Base-by-base conservation (phyloP, 1,140 invertebrate species). In the Tetraneura akinire region DNA sequence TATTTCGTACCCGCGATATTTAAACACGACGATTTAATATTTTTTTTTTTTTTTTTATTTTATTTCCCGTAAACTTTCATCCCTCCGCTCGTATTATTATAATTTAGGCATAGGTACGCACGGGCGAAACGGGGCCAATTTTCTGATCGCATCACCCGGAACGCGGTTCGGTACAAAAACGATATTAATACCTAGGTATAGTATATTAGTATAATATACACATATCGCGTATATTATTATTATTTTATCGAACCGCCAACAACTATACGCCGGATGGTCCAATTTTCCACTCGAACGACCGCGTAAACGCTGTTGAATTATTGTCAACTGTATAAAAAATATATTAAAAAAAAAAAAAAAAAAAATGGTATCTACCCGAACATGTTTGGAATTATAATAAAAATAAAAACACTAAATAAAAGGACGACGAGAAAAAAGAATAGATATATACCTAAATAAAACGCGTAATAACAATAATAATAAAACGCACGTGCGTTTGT, bases 221-320 rank as follows among this genome's bases (percentile, higher is more conserved):
- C 13, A 18, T 21, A 11, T 21, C 13, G 26, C 9, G 9, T 6
- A 53, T 16, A n/a, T 51, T 18, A 6, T 55, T 14, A n/a, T 18
- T 18, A 18, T 53, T 2, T 18, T 51, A 18, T 16, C 49, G 49
- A 51, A 57, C 23, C 10, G 3, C 23, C 29, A 14, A 14, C n/a
- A n/a, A n/a, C n/a, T n/a, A n/a, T n/a, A n/a, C 23, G 55, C 74
- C 74, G 74, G 74, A 78, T 78, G 53, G 55, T 78, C 53, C 23
- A 78, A 78, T 78, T 78, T 78, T 78, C 74, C 74, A 60, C 74
- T 78, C 74, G 74, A 62, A n/a, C 37, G 74, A 60, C 32, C 53
- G 55, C 53, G 74, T 78, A 78, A 78, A 78, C 74, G 53, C 13
- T 62, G 74, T 78, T 47, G 74, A 62, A 78, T 76, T 76, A 76